These are phyloP conservation scores for Ctena decussata DNA, from an alignment of 2,888 invertebrate species.

Conservation along the genomic window DNA sequence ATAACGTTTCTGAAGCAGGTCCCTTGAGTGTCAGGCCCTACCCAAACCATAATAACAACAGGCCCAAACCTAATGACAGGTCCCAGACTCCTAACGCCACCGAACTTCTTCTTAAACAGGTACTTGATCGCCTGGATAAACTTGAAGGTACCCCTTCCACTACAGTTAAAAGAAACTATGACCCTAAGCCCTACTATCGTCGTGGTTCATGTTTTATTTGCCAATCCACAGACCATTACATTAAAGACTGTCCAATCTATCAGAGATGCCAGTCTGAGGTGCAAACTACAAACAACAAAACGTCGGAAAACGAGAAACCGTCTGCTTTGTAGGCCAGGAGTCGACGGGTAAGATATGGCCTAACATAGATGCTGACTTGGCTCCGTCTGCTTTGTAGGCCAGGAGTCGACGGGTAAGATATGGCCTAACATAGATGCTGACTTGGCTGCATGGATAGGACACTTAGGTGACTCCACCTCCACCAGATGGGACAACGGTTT, in stretches of 20 bases:
- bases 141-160: neutral
- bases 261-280: neutral
- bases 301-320: too few species aligned
- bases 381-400: constrained; percentile 7
- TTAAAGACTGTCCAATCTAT: neutral
- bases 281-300: too few species aligned
- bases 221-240: neutral
- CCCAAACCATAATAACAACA: neutral
- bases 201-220: neutral
- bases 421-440: constrained; percentile 5
- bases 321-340: too few species aligned
- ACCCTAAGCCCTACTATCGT: neutral
- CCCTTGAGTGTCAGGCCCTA: neutral
- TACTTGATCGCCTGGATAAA: neutral
- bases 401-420: neutral
- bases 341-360: too few species aligned
- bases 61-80: neutral
- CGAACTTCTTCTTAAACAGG: too few species aligned
- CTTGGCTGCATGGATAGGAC: neutral
- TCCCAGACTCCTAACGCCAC: too few species aligned
- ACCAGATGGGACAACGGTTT: constrained; percentile 10
- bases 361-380: too few species aligned
- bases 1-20: neutral
- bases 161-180: too few species aligned
- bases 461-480: neutral